Evolutionary conservation across 2,113 vertebrate genomes (phyloP).

Genomic region (Apeltes quadracus): DNA sequence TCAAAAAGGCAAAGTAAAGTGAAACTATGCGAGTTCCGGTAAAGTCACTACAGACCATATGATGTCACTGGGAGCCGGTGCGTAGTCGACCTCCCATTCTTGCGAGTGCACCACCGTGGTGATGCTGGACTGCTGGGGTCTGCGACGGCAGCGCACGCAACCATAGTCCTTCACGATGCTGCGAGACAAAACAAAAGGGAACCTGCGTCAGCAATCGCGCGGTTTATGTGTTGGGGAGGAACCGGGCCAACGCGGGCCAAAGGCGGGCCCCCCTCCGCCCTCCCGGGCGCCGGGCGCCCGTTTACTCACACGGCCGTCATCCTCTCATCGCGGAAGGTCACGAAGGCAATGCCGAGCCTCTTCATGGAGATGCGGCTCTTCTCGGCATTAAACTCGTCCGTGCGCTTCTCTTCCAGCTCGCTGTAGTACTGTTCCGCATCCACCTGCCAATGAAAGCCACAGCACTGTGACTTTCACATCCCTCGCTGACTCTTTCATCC

Average conservation of each 20-base stretch:
- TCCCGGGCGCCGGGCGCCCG: slow-evolving; percentile 7
- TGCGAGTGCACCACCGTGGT: slow-evolving; percentile 89
- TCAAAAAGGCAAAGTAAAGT: neutral
- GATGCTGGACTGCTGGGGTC: slow-evolving; percentile 92
- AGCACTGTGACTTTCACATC: slow-evolving; percentile 22
- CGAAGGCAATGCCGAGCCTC: slow-evolving; percentile 90
- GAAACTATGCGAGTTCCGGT: neutral
- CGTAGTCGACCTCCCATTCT: slow-evolving; percentile 86
- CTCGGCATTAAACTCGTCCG: slow-evolving; percentile 95
- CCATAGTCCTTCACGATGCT: slow-evolving; percentile 91
- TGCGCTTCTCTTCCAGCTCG: slow-evolving; percentile 95
- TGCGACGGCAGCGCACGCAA: slow-evolving; percentile 78
- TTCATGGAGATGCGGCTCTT: slow-evolving; percentile 89
- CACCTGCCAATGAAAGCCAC: slow-evolving; percentile 80
- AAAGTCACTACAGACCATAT: slow-evolving; percentile 86
- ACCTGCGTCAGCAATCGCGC: neutral
- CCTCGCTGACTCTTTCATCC: slow-evolving; percentile 17
- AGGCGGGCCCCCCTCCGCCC: no score
- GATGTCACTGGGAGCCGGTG: slow-evolving; percentile 92
- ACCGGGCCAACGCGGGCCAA: slow-evolving; percentile 4
- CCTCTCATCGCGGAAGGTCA: slow-evolving; percentile 92
- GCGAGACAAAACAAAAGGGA: slow-evolving; percentile 29
- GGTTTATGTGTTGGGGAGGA: slow-evolving; percentile 14
- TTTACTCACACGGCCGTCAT: slow-evolving; percentile 91
- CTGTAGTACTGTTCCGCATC: slow-evolving; percentile 97